Evolutionary conservation across 2,888 invertebrate species (phyloP), one percentile per base, ranked within the genome.

Genomic region (Acleris emargana): DNA sequence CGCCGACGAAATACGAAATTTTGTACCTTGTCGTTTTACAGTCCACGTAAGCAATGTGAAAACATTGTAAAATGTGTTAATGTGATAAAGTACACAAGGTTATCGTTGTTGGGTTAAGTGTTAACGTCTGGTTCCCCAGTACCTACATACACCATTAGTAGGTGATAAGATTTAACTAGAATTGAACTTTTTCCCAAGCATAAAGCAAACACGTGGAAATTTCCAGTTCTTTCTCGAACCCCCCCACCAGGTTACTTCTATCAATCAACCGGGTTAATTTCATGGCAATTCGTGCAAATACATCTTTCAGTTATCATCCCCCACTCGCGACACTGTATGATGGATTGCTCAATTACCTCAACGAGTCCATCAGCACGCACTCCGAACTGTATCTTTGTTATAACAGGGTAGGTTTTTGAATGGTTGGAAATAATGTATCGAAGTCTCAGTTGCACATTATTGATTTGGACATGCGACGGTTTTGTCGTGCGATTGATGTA

Each of bases 341-440:
- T 78, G 73, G 78, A 78, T 77, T 74, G 71, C 73, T 74, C 74
- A 77, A 78, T 77, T 78, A 76, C 71, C 70, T 68, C 66, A 38
- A 58, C 71, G 67, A 68, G 68, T 71, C 69, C 58, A 55, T 54
- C 60, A 20, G 32, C 45, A 22, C n/a, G 17, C 70, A 64, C 43
- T 58, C 49, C 51, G 66, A 43, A 68, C 60, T 60, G 20, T 60
- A 69, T 52, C 45, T 25, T 57, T 42, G n/a, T 25, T 5, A 43
- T 9, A 9, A 57, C 38, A 61, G 59, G 47, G 64, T 64, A 61
- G 60, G 62, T 66, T 70, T 58, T 69, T 22, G 67, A 67, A 64
- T 67, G 69, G 67, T 66, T 32, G 45, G 47, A n/a, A 25, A 49
- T 57, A 61, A 63, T 58, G 61, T 57, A 57, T 66, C 63, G 50